Evolutionary conservation across 2,888 invertebrate genomes (phyloP).

Genomic region (Mamestra brassicae): DNA sequence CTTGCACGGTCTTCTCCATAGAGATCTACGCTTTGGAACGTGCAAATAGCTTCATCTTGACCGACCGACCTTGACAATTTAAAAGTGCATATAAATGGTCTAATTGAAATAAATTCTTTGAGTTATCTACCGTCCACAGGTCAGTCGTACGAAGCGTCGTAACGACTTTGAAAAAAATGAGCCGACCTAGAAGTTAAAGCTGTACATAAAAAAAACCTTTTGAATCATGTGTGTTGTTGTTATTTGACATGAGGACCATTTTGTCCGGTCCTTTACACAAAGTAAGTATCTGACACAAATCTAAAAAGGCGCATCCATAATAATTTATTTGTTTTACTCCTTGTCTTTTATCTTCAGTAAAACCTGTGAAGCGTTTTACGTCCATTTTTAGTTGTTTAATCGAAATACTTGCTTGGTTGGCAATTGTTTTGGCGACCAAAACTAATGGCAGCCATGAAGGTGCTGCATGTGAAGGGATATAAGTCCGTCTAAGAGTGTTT

Average conservation of each 20-base stretch:
- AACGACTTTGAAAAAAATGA: not conserved
- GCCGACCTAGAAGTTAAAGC: not conserved
- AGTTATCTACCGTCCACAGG: too few species aligned
- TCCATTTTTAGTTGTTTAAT: not conserved
- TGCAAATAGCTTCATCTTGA: too few species aligned
- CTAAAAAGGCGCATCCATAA: not conserved
- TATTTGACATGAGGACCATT: not conserved
- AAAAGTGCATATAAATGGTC: too few species aligned
- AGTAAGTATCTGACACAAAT: not conserved
- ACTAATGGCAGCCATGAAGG: not conserved
- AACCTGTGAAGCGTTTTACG: not conserved
- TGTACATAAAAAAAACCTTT: not conserved
- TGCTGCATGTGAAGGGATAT: not conserved
- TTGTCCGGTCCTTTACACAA: not conserved
- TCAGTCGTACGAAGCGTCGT: not conserved
- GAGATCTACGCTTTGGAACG: too few species aligned
- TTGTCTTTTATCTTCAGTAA: not conserved
- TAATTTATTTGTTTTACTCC: not conserved
- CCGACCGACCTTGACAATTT: too few species aligned
- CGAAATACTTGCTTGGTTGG: not conserved
- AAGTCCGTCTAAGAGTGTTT: not conserved
- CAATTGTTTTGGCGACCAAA: not conserved
- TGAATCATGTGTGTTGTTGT: not conserved
- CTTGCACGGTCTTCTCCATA: too few species aligned
- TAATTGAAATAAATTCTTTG: too few species aligned